Base-by-base conservation (phyloP, 2,888 invertebrate species). In the Tanypteryx hageni region DNA sequence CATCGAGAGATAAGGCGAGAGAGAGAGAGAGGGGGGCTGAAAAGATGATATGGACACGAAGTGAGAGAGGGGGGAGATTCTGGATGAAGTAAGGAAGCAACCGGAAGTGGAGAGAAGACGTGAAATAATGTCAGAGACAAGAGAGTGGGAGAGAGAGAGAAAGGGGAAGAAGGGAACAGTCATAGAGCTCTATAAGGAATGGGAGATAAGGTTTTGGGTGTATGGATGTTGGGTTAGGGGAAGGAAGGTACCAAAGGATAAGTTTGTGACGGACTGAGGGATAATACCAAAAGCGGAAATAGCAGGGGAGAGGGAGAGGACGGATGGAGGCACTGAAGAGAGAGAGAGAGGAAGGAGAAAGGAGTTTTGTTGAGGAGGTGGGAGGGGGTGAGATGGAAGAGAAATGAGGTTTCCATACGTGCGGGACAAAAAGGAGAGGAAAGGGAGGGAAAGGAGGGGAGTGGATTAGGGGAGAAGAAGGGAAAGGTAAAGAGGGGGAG, bases 81-180 rank as follows among this genome's bases (percentile, higher is more conserved):
- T 76, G 76, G 27, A 76, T 76, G 76, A 76, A 76, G 76, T 76
- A 76, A 76, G 76, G 76, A 76, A 76, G 76, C 76, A 76, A 18
- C 76, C 76, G 76, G 76, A 76, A 76, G 76, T 76, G 76, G 27
- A 27, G 27, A 76, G 76, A 27, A 76, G 76, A 76, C 76, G 76
- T 76, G 76, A 27, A 76, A 76, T 76, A 76, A 76, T 27, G 76
- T 76, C 22, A 27, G 76, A 76, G 3, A 27, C 11, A 27, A 27
- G 76, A 22, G 16, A 16, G n/a, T 18, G n/a, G 18, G 76, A 76
- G 27, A 44, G 44, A 27, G 76, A 27, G 76, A 22, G 16, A 16
- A 16, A 64, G 7, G 7, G 76, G 27, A 76, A 22, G 76, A 27
- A 11, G 76, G 76, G 76, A 76, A 13, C 76, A 76, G 76, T 76